Evolutionary conservation across 2,113 vertebrate genomes (phyloP).

Genomic region (Holacanthus passer): DNA sequence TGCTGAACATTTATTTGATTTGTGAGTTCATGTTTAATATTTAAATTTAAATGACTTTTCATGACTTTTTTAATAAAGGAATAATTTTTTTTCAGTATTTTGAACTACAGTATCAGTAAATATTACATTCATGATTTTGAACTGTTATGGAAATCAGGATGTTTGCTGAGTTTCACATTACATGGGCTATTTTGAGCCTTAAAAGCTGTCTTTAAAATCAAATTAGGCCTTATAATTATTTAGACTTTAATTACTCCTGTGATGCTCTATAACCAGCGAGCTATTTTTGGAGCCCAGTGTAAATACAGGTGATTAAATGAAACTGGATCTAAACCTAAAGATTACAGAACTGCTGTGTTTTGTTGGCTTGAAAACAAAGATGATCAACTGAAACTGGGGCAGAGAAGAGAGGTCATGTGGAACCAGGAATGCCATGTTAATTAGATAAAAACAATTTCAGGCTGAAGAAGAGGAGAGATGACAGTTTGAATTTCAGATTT

Average conservation of each 20-base stretch:
- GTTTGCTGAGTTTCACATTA: neutral
- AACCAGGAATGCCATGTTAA: neutral
- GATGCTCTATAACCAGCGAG: neutral
- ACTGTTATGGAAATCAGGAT: neutral
- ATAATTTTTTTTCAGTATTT: too few species aligned
- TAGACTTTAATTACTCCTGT: neutral
- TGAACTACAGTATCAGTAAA: neutral
- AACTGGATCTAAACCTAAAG: neutral
- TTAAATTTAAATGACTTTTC: neutral
- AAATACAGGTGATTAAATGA: conserved; percentile 7
- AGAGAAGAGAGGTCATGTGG: neutral
- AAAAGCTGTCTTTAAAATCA: neutral
- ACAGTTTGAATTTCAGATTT: neutral
- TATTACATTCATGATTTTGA: neutral
- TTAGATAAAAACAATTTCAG: neutral
- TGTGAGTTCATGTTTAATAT: neutral
- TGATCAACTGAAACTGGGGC: neutral
- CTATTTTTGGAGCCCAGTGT: neutral
- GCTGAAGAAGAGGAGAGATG: neutral
- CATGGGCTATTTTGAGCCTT: neutral
- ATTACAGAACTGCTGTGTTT: neutral
- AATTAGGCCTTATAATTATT: neutral
- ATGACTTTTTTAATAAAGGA: too few species aligned
- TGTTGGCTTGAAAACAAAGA: neutral
- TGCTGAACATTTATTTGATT: neutral